Evolutionary conservation across 1,140 invertebrate genomes (phyloP), one percentile per base, ranked within the genome.

Genomic region (Drosophila yakuba): DNA sequence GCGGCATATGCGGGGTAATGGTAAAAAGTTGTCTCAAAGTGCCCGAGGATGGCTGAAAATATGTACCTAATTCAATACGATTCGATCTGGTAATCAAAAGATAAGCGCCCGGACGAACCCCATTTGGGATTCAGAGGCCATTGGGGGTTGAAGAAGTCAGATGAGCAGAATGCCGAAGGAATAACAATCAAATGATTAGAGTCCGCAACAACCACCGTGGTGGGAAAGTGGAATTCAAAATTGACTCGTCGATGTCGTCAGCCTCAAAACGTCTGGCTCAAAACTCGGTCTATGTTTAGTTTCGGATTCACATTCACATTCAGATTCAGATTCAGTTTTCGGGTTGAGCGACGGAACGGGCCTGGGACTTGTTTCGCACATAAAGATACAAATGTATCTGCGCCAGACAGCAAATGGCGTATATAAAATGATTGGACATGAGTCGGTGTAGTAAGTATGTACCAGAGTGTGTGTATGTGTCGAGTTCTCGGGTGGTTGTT

Each of bases 351-450:
- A 51, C 48, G 14, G 47, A 10, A 14, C 8, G 25, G 48, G 51
- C 44, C 35, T 15, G n/a, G 79, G 79, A 88, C 83, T 88, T 89
- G 83, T 89, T 84, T 88, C 68, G 84, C 85, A 88, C 84, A 88
- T 88, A 88, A 84, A 84, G 84, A 90, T 85, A 89, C 84, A 89
- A 90, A 90, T 88, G 85, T 88, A 84, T 88, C 84, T 88, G 75
- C 79, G 52, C 76, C 83, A 89, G 85, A 90, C 84, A 89, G 80
- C 85, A 89, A 89, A 89, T 89, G 84, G 84, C 85, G 85, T 89
- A 90, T 90, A 89, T 89, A 89, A 89, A 89, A 89, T 89, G 85
- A 89, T 89, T 89, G 80, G 84, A 73, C 83, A 83, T 88, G 76
- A 74, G 80, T 67, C 61, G 66, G 14, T 78, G 39, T 32, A 28